phyloP scores from a whole-genome alignment of 2,888 invertebrate species.

The Euzetes globulus region DNA sequence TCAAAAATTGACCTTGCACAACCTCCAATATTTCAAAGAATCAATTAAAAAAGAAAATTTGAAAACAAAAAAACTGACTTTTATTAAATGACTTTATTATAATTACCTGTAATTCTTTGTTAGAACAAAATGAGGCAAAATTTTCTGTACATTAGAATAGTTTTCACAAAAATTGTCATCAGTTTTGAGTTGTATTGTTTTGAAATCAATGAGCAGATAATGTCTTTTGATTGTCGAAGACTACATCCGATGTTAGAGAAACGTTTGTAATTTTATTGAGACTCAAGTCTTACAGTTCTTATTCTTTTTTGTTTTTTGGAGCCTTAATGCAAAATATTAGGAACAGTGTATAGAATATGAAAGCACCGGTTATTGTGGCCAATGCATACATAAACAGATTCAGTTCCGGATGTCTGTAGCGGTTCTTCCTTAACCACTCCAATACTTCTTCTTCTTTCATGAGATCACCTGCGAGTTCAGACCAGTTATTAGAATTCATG shows the following conservation, averaged over 20 bases:
- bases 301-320: slow-evolving; percentile 35
- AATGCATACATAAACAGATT: slow-evolving; percentile 90
- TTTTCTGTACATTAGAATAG: too few relatives aligned
- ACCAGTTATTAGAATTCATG: background rate
- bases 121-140: too few relatives aligned
- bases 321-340: slow-evolving; percentile 75
- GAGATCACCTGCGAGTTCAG: slow-evolving; percentile 60
- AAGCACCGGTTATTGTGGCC: slow-evolving; percentile 73
- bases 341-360: slow-evolving; percentile 82
- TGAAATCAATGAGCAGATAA: too few relatives aligned
- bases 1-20: too few relatives aligned
- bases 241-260: background rate
- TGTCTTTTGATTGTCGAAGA: background rate
- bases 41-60: too few relatives aligned
- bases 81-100: too few relatives aligned
- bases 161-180: too few relatives aligned
- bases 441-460: slow-evolving; percentile 75
- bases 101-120: too few relatives aligned
- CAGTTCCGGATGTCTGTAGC: slow-evolving; percentile 82
- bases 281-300: slow-evolving; percentile 25
- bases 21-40: too few relatives aligned
- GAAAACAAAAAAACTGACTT: too few relatives aligned
- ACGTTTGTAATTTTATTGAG: background rate
- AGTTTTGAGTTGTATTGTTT: too few relatives aligned
- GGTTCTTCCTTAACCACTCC: slow-evolving; percentile 85